These are phyloP conservation scores for Spizaetus ornatus DNA, from an alignment of 2,113 vertebrate genomes.

Conservation along the genomic window DNA sequence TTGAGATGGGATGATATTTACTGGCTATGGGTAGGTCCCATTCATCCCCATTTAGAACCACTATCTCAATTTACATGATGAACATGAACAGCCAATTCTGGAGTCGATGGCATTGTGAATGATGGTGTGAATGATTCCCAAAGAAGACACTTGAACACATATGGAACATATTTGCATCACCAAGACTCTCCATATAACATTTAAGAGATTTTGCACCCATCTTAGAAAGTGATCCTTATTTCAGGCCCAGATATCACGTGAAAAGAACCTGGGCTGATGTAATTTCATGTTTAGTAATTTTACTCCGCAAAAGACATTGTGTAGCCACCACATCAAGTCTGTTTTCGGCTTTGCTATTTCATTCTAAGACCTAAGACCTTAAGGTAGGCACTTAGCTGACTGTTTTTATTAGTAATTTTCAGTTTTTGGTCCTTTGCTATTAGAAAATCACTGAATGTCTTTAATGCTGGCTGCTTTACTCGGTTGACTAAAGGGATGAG, in stretches of 20 bases:
- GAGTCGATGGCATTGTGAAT: background rate
- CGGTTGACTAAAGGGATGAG: background rate
- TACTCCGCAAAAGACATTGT: background rate
- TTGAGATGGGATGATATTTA: background rate
- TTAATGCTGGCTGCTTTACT: background rate
- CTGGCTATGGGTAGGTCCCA: background rate
- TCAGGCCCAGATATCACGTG: background rate
- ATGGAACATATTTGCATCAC: background rate
- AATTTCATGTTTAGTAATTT: background rate
- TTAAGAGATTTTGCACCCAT: background rate
- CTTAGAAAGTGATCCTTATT: background rate
- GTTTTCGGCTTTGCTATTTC: background rate
- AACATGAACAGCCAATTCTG: background rate
- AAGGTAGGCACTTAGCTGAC: background rate
- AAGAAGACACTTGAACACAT: constrained; percentile 19
- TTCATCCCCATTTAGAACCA: constrained; percentile 37
- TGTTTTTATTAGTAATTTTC: background rate
- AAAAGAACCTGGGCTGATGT: background rate
- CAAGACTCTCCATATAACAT: background rate
- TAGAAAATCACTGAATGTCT: background rate
- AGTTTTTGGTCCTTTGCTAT: background rate
- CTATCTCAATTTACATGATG: background rate
- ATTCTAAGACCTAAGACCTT: background rate
- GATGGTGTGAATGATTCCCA: constrained; percentile 1
- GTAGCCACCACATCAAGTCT: background rate